phyloP scores from a whole-genome alignment of 2,797 vertebrate genomes.

The Hemibagrus guttatus region DNA sequence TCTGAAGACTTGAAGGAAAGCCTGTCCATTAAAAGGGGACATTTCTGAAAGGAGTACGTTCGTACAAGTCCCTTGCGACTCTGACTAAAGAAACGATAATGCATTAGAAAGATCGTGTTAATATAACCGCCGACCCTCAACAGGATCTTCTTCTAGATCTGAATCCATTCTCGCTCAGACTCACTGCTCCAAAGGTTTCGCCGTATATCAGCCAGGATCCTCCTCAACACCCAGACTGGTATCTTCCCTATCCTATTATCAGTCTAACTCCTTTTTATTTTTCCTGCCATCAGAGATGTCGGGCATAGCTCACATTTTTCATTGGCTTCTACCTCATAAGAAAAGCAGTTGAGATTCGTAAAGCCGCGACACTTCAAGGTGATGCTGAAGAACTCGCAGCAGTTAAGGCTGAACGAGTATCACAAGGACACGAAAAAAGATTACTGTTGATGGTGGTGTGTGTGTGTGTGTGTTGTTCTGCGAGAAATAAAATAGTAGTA shows the following conservation, averaged over 20 bases:
- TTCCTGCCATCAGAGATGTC: conserved; percentile 17
- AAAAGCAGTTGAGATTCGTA: not conserved
- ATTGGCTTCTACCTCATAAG: not conserved
- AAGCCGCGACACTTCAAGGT: not conserved
- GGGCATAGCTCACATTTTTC: conserved; percentile 24
- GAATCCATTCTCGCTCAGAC: no score
- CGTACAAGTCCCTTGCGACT: no score
- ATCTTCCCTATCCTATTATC: conserved; percentile 3
- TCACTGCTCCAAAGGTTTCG: not conserved
- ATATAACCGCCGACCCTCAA: not conserved
- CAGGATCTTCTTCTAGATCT: not conserved
- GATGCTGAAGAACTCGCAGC: not conserved
- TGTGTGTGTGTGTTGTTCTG: not conserved
- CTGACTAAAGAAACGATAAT: not conserved
- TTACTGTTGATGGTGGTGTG: not conserved
- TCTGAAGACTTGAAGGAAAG: not conserved
- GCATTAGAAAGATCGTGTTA: not conserved
- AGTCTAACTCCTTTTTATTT: not conserved
- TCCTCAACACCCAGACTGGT: conserved; percentile 26
- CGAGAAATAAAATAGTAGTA: not conserved
- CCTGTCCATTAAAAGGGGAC: no score
- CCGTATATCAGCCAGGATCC: not conserved
- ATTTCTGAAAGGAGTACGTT: not conserved
- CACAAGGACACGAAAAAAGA: not conserved
- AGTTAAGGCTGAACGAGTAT: no score